Conservation (phyloP, 2,797 vertebrate genomes). For the Neostethus bicornis region DNA sequence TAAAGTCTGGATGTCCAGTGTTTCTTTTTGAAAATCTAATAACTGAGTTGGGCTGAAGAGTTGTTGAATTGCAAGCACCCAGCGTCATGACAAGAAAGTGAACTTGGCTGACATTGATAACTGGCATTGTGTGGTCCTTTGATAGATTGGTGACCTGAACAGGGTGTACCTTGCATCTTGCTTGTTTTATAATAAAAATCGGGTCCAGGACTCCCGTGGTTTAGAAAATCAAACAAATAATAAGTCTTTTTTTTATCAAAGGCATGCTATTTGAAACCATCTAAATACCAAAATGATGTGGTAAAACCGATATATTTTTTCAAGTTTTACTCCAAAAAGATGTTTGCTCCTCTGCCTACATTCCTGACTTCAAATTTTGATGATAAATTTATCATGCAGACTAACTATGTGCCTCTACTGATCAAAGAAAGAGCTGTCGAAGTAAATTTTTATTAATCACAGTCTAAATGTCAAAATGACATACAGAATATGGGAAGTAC, state of each 20-base stretch:
- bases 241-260: not conserved
- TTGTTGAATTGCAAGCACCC: too few species aligned
- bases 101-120: too few species aligned
- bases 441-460: constrained; percentile 1
- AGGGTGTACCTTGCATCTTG: too few species aligned
- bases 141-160: too few species aligned
- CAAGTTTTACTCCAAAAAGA: constrained; percentile 7
- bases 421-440: not conserved
- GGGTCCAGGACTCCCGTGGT: too few species aligned
- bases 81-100: too few species aligned
- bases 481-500: not conserved
- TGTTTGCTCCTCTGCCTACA: constrained; percentile 7
- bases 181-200: too few species aligned
- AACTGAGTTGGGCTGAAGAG: too few species aligned
- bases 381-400: constrained; percentile 11
- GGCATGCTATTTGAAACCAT: constrained; percentile 6
- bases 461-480: constrained; percentile 5
- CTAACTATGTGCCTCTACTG: not conserved
- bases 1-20: too few species aligned
- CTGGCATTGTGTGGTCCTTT: too few species aligned
- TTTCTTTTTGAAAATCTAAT: constrained; percentile 2
- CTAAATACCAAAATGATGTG: constrained; percentile 15
- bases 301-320: not conserved
- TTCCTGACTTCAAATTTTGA: constrained; percentile 10
- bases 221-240: too few species aligned